Evolutionary conservation across 2,113 vertebrate genomes (phyloP).

Genomic region (Hoplias malabaricus): DNA sequence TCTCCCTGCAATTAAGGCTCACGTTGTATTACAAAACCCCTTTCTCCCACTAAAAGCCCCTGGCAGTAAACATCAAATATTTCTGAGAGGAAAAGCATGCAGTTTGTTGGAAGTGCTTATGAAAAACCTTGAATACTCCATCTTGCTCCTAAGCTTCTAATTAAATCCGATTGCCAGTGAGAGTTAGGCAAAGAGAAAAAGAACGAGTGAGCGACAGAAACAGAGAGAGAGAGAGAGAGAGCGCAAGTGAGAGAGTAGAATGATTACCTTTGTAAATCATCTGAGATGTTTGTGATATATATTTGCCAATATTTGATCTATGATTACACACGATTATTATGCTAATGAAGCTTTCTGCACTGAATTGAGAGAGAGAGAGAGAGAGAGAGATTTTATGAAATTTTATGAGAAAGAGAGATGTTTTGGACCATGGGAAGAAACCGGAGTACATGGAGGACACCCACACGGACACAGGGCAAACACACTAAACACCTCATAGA

Average conservation of each 20-base stretch:
- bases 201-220: neutral
- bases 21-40: conserved; percentile 31
- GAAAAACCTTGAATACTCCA: conserved; percentile 60
- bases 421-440: too few relatives aligned
- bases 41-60: conserved; percentile 33
- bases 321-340: too few relatives aligned
- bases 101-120: conserved; percentile 27
- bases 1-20: conserved; percentile 53
- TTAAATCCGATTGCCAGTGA: conserved; percentile 49
- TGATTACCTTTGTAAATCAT: too few relatives aligned
- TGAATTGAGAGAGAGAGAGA: too few relatives aligned
- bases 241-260: neutral
- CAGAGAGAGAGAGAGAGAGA: neutral
- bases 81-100: conserved; percentile 51
- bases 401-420: too few relatives aligned
- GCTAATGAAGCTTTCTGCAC: too few relatives aligned
- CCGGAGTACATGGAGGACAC: too few relatives aligned
- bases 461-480: too few relatives aligned
- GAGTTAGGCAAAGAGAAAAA: neutral
- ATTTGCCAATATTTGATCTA: too few relatives aligned
- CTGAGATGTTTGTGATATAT: too few relatives aligned
- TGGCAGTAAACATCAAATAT: conserved; percentile 42
- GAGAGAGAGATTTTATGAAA: too few relatives aligned
- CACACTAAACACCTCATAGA: too few relatives aligned
- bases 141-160: conserved; percentile 53